These are phyloP conservation scores for Ciconia boyciana DNA, from an alignment of 2,113 vertebrate genomes.

Conservation along the genomic window DNA sequence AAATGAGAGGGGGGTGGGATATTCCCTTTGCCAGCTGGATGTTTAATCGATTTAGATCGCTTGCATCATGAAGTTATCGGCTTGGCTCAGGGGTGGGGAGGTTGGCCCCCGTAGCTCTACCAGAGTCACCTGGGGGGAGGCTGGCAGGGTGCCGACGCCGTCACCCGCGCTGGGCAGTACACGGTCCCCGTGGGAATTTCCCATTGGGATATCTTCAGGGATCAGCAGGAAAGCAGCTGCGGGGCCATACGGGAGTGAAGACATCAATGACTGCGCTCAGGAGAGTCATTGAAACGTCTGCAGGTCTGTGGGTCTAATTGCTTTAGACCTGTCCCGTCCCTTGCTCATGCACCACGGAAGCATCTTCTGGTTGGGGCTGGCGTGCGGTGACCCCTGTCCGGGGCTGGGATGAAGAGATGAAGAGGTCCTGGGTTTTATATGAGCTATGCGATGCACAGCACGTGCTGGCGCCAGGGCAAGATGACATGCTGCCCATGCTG, in stretches of 20 bases:
- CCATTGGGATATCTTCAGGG: neutral
- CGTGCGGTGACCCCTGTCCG: neutral
- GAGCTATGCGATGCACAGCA: neutral
- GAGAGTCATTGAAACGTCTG: neutral
- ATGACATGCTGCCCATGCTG: neutral
- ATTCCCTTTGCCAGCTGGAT: neutral
- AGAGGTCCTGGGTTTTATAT: rapidly evolving
- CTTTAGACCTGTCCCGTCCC: neutral
- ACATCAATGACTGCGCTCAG: neutral
- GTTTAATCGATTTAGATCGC: neutral
- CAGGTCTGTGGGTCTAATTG: neutral
- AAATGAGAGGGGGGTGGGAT: neutral
- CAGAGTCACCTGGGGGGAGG: neutral
- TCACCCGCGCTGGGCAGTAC: neutral
- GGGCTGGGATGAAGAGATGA: neutral
- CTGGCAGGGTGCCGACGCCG: neutral
- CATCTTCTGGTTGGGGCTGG: neutral
- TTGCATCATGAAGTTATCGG: neutral
- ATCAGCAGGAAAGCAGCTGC: neutral
- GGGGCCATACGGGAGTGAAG: neutral
- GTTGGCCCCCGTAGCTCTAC: neutral
- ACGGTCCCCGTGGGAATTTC: neutral
- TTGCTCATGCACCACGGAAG: neutral
- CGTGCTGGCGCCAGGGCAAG: neutral
- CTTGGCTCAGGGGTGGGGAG: neutral